Conservation (phyloP, 2,888 invertebrate genomes). For the Rhodophaea formosa region DNA sequence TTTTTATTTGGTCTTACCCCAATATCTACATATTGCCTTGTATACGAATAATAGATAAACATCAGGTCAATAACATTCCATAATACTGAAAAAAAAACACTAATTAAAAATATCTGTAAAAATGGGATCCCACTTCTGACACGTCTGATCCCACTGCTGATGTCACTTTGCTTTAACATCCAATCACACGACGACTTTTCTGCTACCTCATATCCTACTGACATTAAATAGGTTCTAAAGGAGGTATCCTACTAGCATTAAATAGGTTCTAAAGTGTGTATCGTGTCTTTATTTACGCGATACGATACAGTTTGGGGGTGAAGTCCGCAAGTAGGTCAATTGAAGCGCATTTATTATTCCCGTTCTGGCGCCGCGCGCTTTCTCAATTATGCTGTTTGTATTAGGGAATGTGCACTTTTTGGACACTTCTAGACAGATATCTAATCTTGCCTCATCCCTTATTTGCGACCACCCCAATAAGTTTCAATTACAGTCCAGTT, state of each 20-base stretch:
- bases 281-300: constrained; percentile 23
- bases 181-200: too few species aligned
- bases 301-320: constrained; percentile 14
- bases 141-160: neutral
- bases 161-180: neutral
- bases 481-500: too few species aligned
- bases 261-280: constrained; percentile 12
- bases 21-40: too few species aligned
- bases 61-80: too few species aligned
- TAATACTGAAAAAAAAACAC: too few species aligned
- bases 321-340: constrained; percentile 14
- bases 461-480: too few species aligned
- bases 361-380: constrained; percentile 27
- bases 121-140: too few species aligned
- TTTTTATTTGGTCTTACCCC: too few species aligned
- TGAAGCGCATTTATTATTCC: constrained; percentile 19
- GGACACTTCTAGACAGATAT: neutral
- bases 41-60: too few species aligned
- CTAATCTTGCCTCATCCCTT: neutral
- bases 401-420: neutral
- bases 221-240: constrained; percentile 14
- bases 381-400: constrained; percentile 12
- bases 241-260: constrained; percentile 6
- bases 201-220: too few species aligned
- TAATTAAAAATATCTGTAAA: too few species aligned